Base-by-base conservation (phyloP, 2,113 vertebrate species). In the Maccullochella peelii region DNA sequence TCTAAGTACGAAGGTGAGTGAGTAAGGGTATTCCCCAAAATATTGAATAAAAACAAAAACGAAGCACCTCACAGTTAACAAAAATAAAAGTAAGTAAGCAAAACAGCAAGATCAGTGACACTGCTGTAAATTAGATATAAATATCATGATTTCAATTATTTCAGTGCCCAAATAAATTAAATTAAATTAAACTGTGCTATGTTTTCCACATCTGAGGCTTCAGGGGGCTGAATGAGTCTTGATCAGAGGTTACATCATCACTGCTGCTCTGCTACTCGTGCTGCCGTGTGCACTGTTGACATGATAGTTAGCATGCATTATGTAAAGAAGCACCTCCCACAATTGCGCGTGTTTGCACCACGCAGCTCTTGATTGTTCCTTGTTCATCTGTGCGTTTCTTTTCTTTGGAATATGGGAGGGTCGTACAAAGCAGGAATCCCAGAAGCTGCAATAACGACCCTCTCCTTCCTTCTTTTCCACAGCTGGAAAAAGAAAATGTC, bases 191-290 rank as follows among this genome's bases (percentile, higher is more conserved):
- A 27, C 2, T 10, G 21, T 30, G 25, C 25, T 16, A 1, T 44
- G 25, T 77, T 57, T 61, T 16, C 21, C 36, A 27, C 69, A 38
- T 27, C 65, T 10, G 12, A 61, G 61, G 66, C 58, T 61, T 25
- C 66, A 57, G 70, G 50, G 38, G 27, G 20, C 40, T 44, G 62
- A 49, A 58, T 8, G 74, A 52, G 59, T 33, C 71, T 83, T 85
- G 75, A 65, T 85, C 68, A 10, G 8, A 12, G 8, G 36, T 86
- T 88, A 80, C 82, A 62, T 86, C 84, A 89, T 66, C 69, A 14
- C 38, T 36, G 36, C 61, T 47, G 73, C 82, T 65, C 66, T 65
- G 36, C 70, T 10, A 5, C 36, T 38, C 16, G n/a, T 9, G 49
- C 55, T 40, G 77, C 58, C 12, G 66, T 59, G 33, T 15, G 55